Base-by-base conservation (phyloP, 2,113 vertebrate genomes). In the Trachemys scripta region DNA sequence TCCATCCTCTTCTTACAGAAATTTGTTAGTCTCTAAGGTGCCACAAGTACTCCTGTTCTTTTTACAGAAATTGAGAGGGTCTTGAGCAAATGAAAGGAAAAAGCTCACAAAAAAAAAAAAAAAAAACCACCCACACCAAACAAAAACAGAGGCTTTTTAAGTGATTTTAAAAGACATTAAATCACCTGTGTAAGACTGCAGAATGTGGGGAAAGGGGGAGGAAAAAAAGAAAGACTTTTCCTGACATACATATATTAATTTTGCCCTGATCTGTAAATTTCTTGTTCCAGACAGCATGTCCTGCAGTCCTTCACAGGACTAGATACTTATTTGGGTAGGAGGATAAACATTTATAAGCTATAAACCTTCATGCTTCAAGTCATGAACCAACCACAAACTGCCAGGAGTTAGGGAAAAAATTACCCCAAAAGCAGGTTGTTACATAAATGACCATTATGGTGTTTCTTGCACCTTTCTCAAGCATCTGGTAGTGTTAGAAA, bases 241-340 rank as follows among this genome's bases (percentile, higher is more conserved):
- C 84, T 92, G 59, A 85, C 78, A 29, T 1, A 97, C 65, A 12
- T 53, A 56, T 1, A 14, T 1, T 83, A 35, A 38, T 80, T 29
- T 25, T 82, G 50, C 31, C 89, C 24, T 80, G 20, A 69, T 83
- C 54, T 80, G 75, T 4, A 92, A 29, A 12, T 85, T 85, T 87
- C 51, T 35, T 51, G 27, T n/a, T 38, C 65, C 65, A 95, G 50
- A 45, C 19, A 51, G 47, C 5, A 11, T 51, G 56, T 11, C 13
- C n/a, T 27, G 5, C 6, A 83, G 11, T 14, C 35, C 20, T 75
- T 93, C 29, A 49, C 35, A 38, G 94, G 81, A 10, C 3, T 42
- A n/a, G 11, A 75, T 53, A 79, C 53, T 84, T 82, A 56, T 90
- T 94, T 88, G 59, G 86, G 90, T 11, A 17, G 27, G 10, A 82